Percentiles rank a stretch among this genome's conserved stretches.
These are phyloP conservation scores for Drosophila littoralis DNA, from an alignment of 1,140 invertebrate species.

Conservation along the genomic window DNA sequence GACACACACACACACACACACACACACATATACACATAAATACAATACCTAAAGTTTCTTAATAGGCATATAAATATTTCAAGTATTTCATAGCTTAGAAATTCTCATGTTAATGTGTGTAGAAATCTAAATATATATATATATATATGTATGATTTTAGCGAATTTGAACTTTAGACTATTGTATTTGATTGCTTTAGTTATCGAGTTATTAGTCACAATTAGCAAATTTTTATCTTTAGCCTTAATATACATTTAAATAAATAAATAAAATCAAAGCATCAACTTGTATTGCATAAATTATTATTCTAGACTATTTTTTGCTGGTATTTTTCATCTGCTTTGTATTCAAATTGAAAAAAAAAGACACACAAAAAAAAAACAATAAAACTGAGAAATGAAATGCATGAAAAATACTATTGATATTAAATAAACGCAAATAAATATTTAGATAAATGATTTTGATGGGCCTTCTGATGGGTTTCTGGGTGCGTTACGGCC, in stretches of 20 bases:
- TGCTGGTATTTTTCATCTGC: constrained; percentile 32
- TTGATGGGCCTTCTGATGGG: constrained; percentile 42
- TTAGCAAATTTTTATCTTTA: constrained; percentile 73
- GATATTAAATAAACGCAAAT: constrained; percentile 74
- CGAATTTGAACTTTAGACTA: constrained; percentile 50
- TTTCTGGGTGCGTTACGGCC: constrained; percentile 37
- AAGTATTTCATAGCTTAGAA: constrained; percentile 39
- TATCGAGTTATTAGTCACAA: constrained; percentile 73
- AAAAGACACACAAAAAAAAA: too few relatives aligned
- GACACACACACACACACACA: background rate
- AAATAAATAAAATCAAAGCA: constrained; percentile 53
- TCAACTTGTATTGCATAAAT: constrained; percentile 76
- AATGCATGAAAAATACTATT: constrained; percentile 62
- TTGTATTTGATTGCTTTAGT: constrained; percentile 47
- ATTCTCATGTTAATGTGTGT: constrained; percentile 11
- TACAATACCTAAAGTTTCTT: constrained; percentile 36
- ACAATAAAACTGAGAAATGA: constrained; percentile 28
- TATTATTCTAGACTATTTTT: constrained; percentile 60
- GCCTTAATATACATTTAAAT: constrained; percentile 33
- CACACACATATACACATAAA: constrained; percentile 1
- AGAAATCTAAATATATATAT: constrained; percentile 1
- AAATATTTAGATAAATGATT: constrained; percentile 72
- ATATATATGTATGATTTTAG: constrained; percentile 31
- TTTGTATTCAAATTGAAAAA: constrained; percentile 66
- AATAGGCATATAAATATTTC: constrained; percentile 29